phyloP scores from a whole-genome alignment of 2,113 vertebrate species.

The Thalassarche chlororhynchos region DNA sequence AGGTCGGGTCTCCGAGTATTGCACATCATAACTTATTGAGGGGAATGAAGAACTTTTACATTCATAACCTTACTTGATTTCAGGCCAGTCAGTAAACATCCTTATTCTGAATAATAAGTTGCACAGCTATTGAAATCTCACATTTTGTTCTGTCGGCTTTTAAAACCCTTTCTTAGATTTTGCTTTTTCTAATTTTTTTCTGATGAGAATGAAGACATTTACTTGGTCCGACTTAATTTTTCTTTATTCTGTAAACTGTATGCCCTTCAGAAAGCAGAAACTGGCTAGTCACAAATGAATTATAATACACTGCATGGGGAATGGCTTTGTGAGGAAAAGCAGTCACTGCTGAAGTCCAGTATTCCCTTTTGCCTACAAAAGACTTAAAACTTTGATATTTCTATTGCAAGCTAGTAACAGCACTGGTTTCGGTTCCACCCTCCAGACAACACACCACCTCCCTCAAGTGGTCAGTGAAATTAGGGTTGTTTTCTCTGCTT shows the following conservation, averaged over 20 bases:
- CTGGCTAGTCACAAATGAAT: neutral
- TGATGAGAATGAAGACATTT: neutral
- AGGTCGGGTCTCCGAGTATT: neutral
- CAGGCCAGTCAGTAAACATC: slow-evolving; percentile 25
- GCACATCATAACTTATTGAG: slow-evolving; percentile 35
- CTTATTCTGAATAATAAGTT: slow-evolving; percentile 37
- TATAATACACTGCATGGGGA: neutral
- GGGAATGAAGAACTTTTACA: neutral
- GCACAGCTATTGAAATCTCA: neutral
- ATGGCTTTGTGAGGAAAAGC: slow-evolving; percentile 1
- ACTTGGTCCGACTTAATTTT: neutral
- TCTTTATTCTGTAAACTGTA: neutral
- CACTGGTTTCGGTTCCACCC: neutral
- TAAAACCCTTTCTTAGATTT: neutral
- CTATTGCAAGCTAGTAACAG: slow-evolving; percentile 16
- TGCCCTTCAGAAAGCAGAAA: slow-evolving; percentile 41
- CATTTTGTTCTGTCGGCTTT: neutral
- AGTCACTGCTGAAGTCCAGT: neutral
- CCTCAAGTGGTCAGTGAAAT: slow-evolving; percentile 72
- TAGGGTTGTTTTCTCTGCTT: slow-evolving; percentile 39
- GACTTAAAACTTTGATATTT: slow-evolving; percentile 37
- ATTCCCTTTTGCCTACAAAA: slow-evolving; percentile 24
- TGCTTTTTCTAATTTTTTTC: slow-evolving; percentile 26
- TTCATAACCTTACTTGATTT: slow-evolving; percentile 52
- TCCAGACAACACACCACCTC: slow-evolving; percentile 73